Base-by-base conservation (phyloP, 2,888 invertebrate genomes). In the Stomorhina lunata region DNA sequence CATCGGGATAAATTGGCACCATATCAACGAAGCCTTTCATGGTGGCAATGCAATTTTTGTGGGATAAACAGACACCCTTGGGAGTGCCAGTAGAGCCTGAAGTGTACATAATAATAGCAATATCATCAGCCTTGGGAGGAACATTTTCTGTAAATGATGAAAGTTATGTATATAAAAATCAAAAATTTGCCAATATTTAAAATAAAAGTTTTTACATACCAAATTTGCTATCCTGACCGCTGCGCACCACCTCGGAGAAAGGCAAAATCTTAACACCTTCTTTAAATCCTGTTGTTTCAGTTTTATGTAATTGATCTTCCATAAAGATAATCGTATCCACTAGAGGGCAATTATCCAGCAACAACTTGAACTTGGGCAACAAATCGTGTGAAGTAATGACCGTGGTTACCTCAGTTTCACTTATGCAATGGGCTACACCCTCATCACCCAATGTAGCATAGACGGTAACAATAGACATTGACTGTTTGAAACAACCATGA, bases 81-180 rank as follows among this genome's bases (percentile, higher is more conserved):
- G 98, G 98, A 80, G 95, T 94, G 68, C 98, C 99, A 3, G 99
- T 99, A 0, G 98, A 98, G 5, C 99, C 99, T 86, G 98, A 98
- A 2, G 99, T 99, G 93, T 99, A 99, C 99, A 99, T 99, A 48
- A 99, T 95, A 87, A 99, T 97, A 61, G 99, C 99, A 4, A 95
- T 94, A 91, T 99, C 99, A 12, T 94, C 92, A 5, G 94, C 91
- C 5, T 91, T 91, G 1, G 97, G 96, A 5, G 94, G 93, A 4
- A 92, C 92, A 20, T 92, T 89, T 86, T 93, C 95, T 94, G 91
- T 0, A 89, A 90, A 80, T 85, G 15, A 80, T n/a, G n/a, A n/a
- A n/a, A n/a, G n/a, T n/a, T n/a, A n/a, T n/a, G n/a, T n/a, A 84
- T 76, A 50, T 27, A 63, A 57, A 48, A 71, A 29, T 7, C n/a